Percentiles rank a stretch among this genome's conserved stretches.
Evolutionary conservation across 2,888 invertebrate species (phyloP).

Genomic region (Mylabris sibirica): DNA sequence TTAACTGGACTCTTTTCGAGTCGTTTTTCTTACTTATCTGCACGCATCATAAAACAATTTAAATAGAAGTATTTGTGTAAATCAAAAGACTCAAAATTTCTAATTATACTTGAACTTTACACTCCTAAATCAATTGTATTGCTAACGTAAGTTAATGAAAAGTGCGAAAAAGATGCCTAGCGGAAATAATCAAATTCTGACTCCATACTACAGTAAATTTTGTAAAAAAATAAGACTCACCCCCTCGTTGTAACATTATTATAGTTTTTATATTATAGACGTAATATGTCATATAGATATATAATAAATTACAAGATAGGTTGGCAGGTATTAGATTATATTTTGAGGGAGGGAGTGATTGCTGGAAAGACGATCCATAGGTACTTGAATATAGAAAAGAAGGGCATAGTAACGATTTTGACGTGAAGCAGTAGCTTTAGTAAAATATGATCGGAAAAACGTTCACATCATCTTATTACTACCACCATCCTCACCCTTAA

Average conservation of each 20-base stretch:
- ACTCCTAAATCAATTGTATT: too few species aligned
- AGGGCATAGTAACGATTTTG: neutral
- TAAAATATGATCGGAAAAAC: neutral
- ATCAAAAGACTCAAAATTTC: too few species aligned
- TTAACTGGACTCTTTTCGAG: neutral
- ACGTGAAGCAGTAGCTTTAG: neutral
- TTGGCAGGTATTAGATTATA: constrained; percentile 11
- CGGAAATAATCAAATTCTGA: too few species aligned
- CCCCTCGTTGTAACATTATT: neutral
- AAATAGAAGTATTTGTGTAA: too few species aligned
- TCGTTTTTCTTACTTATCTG: neutral
- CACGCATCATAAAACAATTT: too few species aligned
- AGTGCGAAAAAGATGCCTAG: too few species aligned
- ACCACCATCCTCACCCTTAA: neutral
- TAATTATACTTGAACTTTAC: too few species aligned
- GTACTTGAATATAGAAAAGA: neutral
- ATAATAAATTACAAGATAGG: constrained; percentile 5
- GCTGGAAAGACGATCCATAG: neutral
- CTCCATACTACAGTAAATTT: neutral
- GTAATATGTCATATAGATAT: neutral
- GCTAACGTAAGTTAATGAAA: too few species aligned
- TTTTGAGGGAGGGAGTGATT: neutral
- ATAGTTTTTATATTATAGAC: neutral
- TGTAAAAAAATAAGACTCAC: neutral
- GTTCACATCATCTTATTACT: neutral